Evolutionary conservation across 35 echinoderm and acorn worm genomes (phyloP), one percentile per base, ranked within the genome.

Genomic region (Ophiothrix spiculata): DNA sequence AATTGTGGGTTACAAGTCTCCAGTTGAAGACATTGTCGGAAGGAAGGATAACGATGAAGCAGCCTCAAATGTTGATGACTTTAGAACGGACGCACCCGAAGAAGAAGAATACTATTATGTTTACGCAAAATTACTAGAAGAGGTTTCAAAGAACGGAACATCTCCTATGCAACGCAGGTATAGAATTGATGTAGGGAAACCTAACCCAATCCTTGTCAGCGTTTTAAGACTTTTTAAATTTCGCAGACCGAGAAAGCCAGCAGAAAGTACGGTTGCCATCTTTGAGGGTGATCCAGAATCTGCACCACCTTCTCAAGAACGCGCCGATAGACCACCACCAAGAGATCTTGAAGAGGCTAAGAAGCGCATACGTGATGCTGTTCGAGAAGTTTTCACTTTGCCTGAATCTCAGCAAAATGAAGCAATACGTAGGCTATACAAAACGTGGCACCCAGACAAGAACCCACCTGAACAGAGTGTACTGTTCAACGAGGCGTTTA

Each of bases 381-480:
- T 90, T 12, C 35, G 64, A 33, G 88, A 90, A 45, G 78, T 73
- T 28, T 84, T 82, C 25, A 0, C 38, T 32, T 17, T 90, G 34
- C 81, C 88, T 25, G 69, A 83, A 49, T 14, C 36, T 25, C 39
- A 90, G 21, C 41, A 41, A 32, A 78, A 45, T 41, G 82, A 76
- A 41, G 80, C 80, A 34, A 16, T 90, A 32, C 29, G n/a, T 4
- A 80, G 88, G 16, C 25, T 90, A 12, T 49, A 76, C 32, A 45
- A 46, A 33, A 90, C 56, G 40, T 90, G 88, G 88, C 88, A 90
- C 38, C 88, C 81, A 4, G 88, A 84, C 34, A 84, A 90, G 81
- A 82, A 90, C 39, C 80, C 88, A 37, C 80, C 40, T 25, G 74
- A 40, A 40, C 63, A 74, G 36, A 77, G 17, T 31, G 39, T 76